These are phyloP conservation scores for Silurus glanis DNA, from an alignment of 2,113 vertebrate genomes.

Conservation along the genomic window DNA sequence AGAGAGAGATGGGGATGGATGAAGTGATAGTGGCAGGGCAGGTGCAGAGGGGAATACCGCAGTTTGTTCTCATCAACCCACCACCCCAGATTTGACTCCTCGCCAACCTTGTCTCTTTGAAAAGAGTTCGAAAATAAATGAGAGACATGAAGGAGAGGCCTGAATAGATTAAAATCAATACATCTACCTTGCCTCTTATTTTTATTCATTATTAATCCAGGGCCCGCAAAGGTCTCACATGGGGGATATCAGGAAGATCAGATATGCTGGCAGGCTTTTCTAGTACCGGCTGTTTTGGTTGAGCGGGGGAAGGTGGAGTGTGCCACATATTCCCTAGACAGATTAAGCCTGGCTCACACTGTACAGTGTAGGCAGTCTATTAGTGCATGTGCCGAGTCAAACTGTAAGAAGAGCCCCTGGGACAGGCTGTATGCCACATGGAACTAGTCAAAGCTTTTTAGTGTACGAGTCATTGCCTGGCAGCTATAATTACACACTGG, in stretches of 20 bases:
- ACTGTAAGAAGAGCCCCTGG: conserved; percentile 3
- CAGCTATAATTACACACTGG: background rate
- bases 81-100: conserved; percentile 11
- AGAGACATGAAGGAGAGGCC: conserved; percentile 42
- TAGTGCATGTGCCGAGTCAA: conserved; percentile 10
- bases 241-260: conserved; percentile 51
- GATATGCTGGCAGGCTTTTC: conserved; percentile 39
- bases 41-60: conserved; percentile 26
- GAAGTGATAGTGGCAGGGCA: conserved; percentile 31
- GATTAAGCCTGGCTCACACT: conserved; percentile 24
- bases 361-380: conserved; percentile 28
- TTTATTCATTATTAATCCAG: conserved; percentile 64
- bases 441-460: conserved; percentile 10
- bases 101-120: conserved; percentile 38
- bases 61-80: conserved; percentile 38
- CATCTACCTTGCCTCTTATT: conserved; percentile 55
- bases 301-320: conserved; percentile 3
- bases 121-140: conserved; percentile 48
- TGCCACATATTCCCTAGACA: conserved; percentile 18
- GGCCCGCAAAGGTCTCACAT: conserved; percentile 51
- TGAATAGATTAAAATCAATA: conserved; percentile 69
- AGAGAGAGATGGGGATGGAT: conserved; percentile 9
- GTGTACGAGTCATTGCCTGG: background rate
- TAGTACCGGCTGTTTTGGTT: conserved; percentile 27
- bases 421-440: conserved; percentile 6